Conservation (phyloP, 2,888 invertebrate species). For the Chrysodeixis includens region DNA sequence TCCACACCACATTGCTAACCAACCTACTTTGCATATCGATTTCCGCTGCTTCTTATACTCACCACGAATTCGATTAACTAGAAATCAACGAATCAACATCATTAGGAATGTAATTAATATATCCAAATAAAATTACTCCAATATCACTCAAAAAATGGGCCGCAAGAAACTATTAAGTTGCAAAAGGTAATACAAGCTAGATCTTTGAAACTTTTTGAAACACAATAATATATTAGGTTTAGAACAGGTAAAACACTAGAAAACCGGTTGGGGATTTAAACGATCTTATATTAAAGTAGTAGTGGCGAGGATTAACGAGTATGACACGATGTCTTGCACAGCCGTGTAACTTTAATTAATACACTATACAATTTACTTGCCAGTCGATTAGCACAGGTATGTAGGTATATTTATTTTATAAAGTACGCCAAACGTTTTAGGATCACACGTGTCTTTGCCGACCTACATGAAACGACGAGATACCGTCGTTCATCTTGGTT, state of each 20-base stretch:
- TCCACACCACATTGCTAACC: constrained; percentile 72
- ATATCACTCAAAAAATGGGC: neutral
- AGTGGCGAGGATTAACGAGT: constrained; percentile 16
- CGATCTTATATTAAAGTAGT: constrained; percentile 28
- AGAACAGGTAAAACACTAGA: constrained; percentile 14
- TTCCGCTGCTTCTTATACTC: constrained; percentile 59
- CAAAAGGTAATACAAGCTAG: constrained; percentile 7
- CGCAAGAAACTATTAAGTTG: constrained; percentile 13
- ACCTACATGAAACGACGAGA: constrained; percentile 22
- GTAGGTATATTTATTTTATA: neutral
- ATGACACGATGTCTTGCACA: constrained; percentile 12
- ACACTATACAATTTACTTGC: constrained; percentile 15
- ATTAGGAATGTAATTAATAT: constrained; percentile 1
- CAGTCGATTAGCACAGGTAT: constrained; percentile 21
- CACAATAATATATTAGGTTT: constrained; percentile 11
- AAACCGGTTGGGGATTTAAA: constrained; percentile 11
- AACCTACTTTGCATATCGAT: constrained; percentile 80
- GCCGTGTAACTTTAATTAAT: constrained; percentile 19
- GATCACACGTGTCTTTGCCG: constrained; percentile 21
- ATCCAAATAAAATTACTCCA: neutral
- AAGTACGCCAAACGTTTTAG: constrained; percentile 10
- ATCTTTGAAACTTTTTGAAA: constrained; percentile 12
- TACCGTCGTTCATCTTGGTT: constrained; percentile 28
- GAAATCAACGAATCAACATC: constrained; percentile 31
- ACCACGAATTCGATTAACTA: constrained; percentile 47